phyloP scores from a whole-genome alignment of 2,797 vertebrate species.

The Heteromormyrus szaboi region DNA sequence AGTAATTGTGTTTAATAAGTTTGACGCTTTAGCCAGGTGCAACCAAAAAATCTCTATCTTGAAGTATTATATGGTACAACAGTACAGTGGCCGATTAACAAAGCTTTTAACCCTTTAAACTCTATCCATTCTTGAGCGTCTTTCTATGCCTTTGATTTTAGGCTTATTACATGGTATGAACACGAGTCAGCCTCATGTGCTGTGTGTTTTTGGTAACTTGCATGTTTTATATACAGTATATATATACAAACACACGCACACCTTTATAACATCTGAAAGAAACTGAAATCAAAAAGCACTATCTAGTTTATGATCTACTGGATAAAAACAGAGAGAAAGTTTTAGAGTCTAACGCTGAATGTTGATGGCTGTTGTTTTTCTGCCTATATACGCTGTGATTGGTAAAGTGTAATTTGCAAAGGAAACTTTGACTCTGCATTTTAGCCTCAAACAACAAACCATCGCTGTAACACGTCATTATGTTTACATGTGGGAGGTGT shows the following conservation, averaged over 20 bases:
- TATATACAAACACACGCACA: background rate
- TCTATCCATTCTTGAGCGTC: background rate
- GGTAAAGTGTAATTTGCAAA: background rate
- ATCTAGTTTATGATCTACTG: background rate
- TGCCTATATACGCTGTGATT: background rate
- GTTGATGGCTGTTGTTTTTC: background rate
- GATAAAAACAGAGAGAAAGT: background rate
- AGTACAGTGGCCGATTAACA: background rate
- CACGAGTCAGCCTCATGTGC: background rate
- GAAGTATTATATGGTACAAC: background rate
- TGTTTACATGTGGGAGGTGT: background rate
- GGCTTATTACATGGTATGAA: background rate
- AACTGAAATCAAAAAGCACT: no score
- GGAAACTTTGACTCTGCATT: background rate
- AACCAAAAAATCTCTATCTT: background rate
- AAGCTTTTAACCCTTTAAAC: background rate
- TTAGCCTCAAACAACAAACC: background rate
- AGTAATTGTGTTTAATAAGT: background rate
- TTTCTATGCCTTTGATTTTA: background rate
- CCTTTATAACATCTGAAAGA: no score
- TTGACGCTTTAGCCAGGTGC: background rate
- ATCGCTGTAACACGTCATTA: background rate
- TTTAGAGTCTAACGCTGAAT: background rate
- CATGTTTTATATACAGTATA: no score
- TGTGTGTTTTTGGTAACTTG: no score